Percentiles rank a stretch among this genome's conserved stretches.
Conservation (phyloP, 2,113 vertebrate species). For the Oreochromis spilurus region DNA sequence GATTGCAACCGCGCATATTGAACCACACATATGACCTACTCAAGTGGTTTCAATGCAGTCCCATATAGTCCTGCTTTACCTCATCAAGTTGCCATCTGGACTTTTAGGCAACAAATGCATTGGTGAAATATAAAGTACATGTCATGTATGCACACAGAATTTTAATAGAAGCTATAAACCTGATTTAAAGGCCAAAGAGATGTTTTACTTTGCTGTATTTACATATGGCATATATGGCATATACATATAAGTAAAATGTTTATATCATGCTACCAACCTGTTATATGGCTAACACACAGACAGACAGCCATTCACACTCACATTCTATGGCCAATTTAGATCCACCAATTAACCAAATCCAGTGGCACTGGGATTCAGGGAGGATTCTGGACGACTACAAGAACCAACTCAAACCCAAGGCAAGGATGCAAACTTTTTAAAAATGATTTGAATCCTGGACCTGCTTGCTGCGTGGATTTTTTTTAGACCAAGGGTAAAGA, state of each 20-base stretch:
- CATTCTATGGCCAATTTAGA: not conserved
- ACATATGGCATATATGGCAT: not conserved
- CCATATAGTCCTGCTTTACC: not conserved
- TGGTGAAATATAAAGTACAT: not conserved
- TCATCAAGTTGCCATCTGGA: conserved; percentile 39
- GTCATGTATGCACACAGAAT: not conserved
- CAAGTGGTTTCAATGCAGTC: conserved; percentile 1
- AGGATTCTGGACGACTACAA: not conserved
- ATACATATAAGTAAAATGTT: not conserved
- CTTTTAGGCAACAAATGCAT: not conserved
- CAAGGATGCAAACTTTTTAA: not conserved
- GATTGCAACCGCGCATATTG: conserved; percentile 20
- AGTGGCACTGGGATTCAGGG: not conserved
- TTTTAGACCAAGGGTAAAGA: not conserved
- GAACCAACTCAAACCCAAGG: not conserved
- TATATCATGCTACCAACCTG: not conserved
- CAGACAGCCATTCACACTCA: not conserved
- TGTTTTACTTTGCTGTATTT: not conserved
- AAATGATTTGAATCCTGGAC: not conserved
- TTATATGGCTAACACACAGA: not conserved
- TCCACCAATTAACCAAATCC: not conserved
- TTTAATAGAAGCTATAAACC: not conserved
- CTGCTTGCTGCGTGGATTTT: not conserved
- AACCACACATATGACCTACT: not conserved
- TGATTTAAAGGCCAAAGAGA: not conserved